These are phyloP conservation scores for Drosophila navojoa DNA, from an alignment of 1,140 invertebrate species.

Conservation along the genomic window DNA sequence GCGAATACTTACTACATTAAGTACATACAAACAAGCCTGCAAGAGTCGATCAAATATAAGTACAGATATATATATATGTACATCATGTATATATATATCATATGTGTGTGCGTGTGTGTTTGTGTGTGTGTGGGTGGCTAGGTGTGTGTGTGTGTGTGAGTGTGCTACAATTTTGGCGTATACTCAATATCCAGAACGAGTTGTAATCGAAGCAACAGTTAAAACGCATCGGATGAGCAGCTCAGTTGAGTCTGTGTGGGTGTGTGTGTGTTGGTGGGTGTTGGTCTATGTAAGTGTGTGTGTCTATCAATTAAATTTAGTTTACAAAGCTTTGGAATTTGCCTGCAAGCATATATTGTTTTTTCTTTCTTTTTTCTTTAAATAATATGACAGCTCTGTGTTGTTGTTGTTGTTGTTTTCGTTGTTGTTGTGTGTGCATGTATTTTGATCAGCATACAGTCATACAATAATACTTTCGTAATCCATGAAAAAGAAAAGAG, in stretches of 20 bases:
- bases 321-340: conserved; percentile 44
- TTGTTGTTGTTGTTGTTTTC: conserved; percentile 2
- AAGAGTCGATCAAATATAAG: conserved; percentile 68
- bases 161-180: conserved; percentile 28
- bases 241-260: conserved; percentile 5
- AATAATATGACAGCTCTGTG: background rate
- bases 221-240: conserved; percentile 19
- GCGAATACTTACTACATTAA: conserved; percentile 82
- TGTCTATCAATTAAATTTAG: conserved; percentile 29
- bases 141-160: conserved; percentile 24
- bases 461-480: conserved; percentile 51
- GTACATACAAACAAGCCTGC: conserved; percentile 78
- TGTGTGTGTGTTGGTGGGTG: conserved; percentile 8
- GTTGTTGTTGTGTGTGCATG: conserved; percentile 15
- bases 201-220: conserved; percentile 46
- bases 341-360: conserved; percentile 3
- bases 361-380: background rate
- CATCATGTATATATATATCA: conserved; percentile 19
- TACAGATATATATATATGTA: conserved; percentile 25
- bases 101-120: conserved; percentile 23
- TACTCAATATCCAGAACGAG: conserved; percentile 49
- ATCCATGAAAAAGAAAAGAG: conserved; percentile 61
- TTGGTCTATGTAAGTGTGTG: conserved; percentile 11
- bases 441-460: conserved; percentile 49
- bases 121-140: conserved; percentile 25